Evolutionary conservation across 2,888 invertebrate genomes (phyloP), one percentile per base, ranked within the genome.

Genomic region (Rhyacophila evoluta): DNA sequence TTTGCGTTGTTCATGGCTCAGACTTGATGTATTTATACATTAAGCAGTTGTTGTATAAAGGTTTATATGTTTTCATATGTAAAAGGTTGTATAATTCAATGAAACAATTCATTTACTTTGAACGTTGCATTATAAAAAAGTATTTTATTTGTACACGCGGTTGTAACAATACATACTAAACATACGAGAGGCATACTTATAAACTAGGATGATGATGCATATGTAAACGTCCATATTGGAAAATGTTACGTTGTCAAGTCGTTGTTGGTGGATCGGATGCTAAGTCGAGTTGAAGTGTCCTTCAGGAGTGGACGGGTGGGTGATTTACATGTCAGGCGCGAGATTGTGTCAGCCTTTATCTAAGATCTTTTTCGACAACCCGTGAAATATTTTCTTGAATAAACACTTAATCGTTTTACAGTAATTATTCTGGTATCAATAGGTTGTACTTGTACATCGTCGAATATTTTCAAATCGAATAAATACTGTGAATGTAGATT

Each of bases 91-190:
- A n/a, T n/a, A n/a, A n/a, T n/a, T n/a, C n/a, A n/a, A n/a, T n/a
- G n/a, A n/a, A n/a, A n/a, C n/a, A n/a, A n/a, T n/a, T n/a, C n/a
- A n/a, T n/a, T 70, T 37, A 25, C 10, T 75, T 80, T 71, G 27
- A 12, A 67, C 28, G 71, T 70, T 80, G 77, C 36, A 78, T 77
- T 73, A 38, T 72, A 72, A 55, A 55, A 39, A 15, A 68, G 25
- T 71, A 15, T 75, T 77, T 81, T 78, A 81, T 83, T 78, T 81
- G 77, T 75, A 83, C 80, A 80, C 74, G 78, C 82, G 81, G 80
- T 77, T 79, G 79, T 78, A 80, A 80, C 73, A 79, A 79, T 78
- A 80, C 79, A 80, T 69, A 33, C 74, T 74, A 39, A 69, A 81
- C 70, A 73, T 77, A 72, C 67, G 71, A 72, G 33, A 27, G 69